Percentiles rank a stretch among this genome's conserved stretches.
These are phyloP conservation scores for Euclidia mi DNA, from an alignment of 2,888 invertebrate species.

Conservation along the genomic window DNA sequence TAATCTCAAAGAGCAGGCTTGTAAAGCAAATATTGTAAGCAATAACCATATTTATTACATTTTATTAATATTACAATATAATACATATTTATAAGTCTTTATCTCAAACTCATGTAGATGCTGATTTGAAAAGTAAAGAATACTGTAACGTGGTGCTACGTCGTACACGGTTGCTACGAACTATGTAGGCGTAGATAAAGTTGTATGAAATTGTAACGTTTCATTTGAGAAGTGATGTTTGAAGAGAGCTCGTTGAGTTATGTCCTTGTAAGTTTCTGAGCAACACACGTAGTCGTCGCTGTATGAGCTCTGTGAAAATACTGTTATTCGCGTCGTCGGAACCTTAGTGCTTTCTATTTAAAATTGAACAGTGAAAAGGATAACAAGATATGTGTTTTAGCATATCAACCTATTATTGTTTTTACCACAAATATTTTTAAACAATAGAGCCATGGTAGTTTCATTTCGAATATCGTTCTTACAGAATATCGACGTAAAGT, in stretches of 20 bases:
- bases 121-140: slow-evolving; percentile 37
- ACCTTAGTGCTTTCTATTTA: too few species aligned
- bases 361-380: too few species aligned
- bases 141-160: slow-evolving; percentile 38
- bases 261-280: slow-evolving; percentile 26
- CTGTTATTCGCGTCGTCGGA: too few species aligned
- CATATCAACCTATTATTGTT: too few species aligned
- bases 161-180: slow-evolving; percentile 47
- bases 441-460: too few species aligned
- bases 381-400: too few species aligned
- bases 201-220: slow-evolving; percentile 42
- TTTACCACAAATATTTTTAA: too few species aligned
- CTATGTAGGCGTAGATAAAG: slow-evolving; percentile 32
- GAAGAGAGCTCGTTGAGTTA: slow-evolving; percentile 35
- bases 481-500: too few species aligned
- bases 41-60: slow-evolving; percentile 8
- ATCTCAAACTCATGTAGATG: slow-evolving; percentile 41
- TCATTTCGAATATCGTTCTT: too few species aligned
- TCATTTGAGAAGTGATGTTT: slow-evolving; percentile 37
- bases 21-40: slow-evolving; percentile 28
- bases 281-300: slow-evolving; percentile 1
- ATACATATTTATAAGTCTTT: slow-evolving; percentile 41
- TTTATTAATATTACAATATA: slow-evolving; percentile 23
- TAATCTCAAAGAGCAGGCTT: slow-evolving; percentile 2
- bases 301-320: too few species aligned